A percentile compares a stretch with the other conserved stretches of the same genome.
Conservation (phyloP, 2,888 invertebrate genomes). For the Notocelia uddmanniana region DNA sequence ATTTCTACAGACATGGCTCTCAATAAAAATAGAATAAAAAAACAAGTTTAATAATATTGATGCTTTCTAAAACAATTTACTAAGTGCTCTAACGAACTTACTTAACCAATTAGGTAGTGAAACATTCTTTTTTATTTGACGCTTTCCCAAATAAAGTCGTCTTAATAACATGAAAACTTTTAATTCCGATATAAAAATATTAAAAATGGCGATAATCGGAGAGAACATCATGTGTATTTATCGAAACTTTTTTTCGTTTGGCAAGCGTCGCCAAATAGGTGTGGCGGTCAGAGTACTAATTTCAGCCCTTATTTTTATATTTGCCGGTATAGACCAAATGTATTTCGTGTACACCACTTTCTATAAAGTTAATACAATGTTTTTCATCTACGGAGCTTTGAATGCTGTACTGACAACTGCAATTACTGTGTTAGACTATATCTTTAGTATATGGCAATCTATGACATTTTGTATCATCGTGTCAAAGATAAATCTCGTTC, state of each 20-base stretch:
- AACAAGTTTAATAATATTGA: too few species aligned
- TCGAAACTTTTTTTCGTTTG: slow-evolving; percentile 24
- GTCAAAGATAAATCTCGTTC: slow-evolving; percentile 5
- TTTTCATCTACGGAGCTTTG: not conserved
- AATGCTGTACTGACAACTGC: not conserved
- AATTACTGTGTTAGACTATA: slow-evolving; percentile 7
- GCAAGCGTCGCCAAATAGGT: not conserved
- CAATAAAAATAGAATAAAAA: too few species aligned
- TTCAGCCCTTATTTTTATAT: not conserved
- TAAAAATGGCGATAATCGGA: not conserved
- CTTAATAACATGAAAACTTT: not conserved
- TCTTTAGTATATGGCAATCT: slow-evolving; percentile 13
- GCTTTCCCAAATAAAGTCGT: not conserved
- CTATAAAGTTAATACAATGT: not conserved
- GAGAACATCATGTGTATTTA: slow-evolving; percentile 25
- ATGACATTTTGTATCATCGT: slow-evolving; percentile 15
- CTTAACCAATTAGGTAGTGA: not conserved
- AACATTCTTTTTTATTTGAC: not conserved
- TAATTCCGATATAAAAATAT: slow-evolving; percentile 13
- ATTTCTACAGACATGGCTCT: too few species aligned
- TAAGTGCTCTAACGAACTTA: not conserved
- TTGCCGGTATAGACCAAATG: not conserved
- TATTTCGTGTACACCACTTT: not conserved
- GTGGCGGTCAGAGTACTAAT: not conserved
- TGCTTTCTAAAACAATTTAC: not conserved